phyloP scores from a whole-genome alignment of 2,797 vertebrate genomes.

The Chrosomus eos region DNA sequence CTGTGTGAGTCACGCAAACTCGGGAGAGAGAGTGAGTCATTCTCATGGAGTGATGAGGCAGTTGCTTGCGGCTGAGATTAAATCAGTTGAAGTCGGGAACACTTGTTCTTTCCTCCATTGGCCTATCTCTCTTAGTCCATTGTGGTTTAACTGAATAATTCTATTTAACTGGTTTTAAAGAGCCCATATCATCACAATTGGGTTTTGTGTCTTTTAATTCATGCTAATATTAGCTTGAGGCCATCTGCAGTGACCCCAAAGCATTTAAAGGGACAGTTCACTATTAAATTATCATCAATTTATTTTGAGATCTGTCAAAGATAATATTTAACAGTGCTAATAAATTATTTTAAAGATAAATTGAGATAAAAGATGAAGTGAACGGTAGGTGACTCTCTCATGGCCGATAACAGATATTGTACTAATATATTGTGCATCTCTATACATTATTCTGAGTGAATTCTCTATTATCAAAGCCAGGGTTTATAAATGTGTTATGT shows the following conservation, averaged over 20 bases:
- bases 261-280: not conserved
- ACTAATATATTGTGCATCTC: not conserved
- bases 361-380: not conserved
- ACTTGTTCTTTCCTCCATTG: conserved; percentile 4
- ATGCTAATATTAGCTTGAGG: not conserved
- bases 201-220: not conserved
- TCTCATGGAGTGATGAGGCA: conserved; percentile 22
- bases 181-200: not conserved
- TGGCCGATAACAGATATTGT: not conserved
- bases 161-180: not conserved
- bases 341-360: not conserved
- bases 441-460: not conserved
- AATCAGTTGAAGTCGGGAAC: conserved; percentile 7
- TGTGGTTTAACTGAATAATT: conserved; percentile 10
- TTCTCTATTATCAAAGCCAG: not conserved
- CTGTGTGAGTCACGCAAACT: conserved; percentile 49
- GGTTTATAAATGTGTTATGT: conserved; percentile 3
- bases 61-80: conserved; percentile 33
- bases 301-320: not conserved
- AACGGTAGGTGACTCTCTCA: not conserved
- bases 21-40: conserved; percentile 37
- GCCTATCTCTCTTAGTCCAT: not conserved
- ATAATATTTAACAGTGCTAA: not conserved
- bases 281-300: not conserved
- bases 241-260: not conserved